Percentiles rank a stretch among this genome's conserved stretches.
These are phyloP conservation scores for Falco peregrinus DNA, from an alignment of 2,797 vertebrate genomes.

Conservation along the genomic window DNA sequence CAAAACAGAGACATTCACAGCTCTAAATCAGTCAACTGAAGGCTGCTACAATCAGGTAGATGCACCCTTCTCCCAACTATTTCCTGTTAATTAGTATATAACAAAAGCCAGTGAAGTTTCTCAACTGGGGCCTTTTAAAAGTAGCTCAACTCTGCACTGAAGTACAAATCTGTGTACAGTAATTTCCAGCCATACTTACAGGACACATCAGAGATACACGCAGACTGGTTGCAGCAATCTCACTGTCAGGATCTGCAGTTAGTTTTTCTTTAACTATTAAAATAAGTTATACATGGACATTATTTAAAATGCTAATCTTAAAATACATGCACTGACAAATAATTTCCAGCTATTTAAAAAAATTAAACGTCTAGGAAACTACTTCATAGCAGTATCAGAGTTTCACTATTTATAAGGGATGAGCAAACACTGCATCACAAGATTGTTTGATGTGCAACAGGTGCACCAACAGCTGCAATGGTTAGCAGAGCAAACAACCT, in stretches of 20 bases:
- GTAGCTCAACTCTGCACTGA: neutral
- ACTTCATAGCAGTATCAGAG: neutral
- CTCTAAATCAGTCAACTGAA: neutral
- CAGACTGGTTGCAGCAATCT: slow-evolving; percentile 95
- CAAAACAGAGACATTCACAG: neutral
- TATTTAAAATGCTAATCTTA: neutral
- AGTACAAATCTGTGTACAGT: neutral
- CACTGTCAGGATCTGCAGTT: slow-evolving; percentile 96
- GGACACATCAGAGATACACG: slow-evolving; percentile 96
- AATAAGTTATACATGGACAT: neutral
- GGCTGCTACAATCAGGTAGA: neutral
- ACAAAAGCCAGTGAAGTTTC: neutral
- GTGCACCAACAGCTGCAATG: neutral
- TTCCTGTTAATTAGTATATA: neutral
- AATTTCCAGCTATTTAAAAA: neutral
- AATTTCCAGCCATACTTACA: slow-evolving; percentile 79
- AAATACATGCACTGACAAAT: no score
- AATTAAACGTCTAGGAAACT: neutral
- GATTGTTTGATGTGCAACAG: neutral
- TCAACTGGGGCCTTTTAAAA: neutral
- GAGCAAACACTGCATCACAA: neutral
- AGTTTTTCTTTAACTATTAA: slow-evolving; percentile 95
- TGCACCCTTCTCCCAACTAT: neutral
- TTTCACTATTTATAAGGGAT: neutral
- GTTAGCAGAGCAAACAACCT: neutral